Percentiles rank a stretch among this genome's conserved stretches.
Evolutionary conservation across 2,113 vertebrate species (phyloP).

Genomic region (Tragelaphus imberbis): DNA sequence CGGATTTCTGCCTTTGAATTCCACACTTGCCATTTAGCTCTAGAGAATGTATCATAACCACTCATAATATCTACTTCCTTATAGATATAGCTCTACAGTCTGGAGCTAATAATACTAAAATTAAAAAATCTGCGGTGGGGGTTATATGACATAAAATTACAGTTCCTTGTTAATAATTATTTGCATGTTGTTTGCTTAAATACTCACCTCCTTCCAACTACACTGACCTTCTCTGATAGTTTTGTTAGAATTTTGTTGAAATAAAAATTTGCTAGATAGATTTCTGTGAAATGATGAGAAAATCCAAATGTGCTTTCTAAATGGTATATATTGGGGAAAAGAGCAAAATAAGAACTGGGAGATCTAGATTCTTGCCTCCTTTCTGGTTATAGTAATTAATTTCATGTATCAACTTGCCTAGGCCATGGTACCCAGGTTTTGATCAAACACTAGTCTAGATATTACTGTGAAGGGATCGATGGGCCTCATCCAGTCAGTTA

Average conservation of each 20-base stretch:
- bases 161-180: neutral
- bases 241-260: neutral
- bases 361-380: neutral
- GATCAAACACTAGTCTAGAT: neutral
- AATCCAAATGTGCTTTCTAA: neutral
- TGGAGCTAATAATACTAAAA: neutral
- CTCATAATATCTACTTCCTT: neutral
- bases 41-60: neutral
- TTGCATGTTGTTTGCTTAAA: neutral
- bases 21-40: neutral
- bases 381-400: neutral
- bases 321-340: neutral
- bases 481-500: neutral
- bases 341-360: neutral
- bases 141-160: neutral
- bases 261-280: neutral
- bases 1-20: neutral
- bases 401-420: neutral
- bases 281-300: neutral
- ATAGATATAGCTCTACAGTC: neutral
- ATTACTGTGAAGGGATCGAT: neutral
- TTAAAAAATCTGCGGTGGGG: neutral
- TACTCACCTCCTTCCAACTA: neutral
- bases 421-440: too few species aligned
- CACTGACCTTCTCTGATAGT: neutral